Conservation (phyloP, 2,113 vertebrate species). For the Thalassoma bifasciatum region DNA sequence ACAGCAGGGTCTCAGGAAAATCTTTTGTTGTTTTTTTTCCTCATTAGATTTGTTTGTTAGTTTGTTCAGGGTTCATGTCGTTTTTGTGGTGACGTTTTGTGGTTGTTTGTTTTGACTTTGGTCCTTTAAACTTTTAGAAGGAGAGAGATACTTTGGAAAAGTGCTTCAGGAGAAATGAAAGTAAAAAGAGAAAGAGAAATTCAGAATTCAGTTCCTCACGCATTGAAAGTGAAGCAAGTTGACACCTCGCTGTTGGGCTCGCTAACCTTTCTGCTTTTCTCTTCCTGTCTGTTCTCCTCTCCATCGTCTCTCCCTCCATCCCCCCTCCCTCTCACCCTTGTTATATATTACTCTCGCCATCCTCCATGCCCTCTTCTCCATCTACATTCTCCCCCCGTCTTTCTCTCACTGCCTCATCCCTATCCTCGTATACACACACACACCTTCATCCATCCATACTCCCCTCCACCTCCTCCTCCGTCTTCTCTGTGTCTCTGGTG, state of each 20-base stretch:
- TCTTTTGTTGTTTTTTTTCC: neutral
- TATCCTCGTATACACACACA: conserved; percentile 58
- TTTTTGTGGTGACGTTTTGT: conserved; percentile 37
- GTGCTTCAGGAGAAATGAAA: conserved; percentile 26
- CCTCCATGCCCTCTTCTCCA: conserved; percentile 55
- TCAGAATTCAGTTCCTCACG: conserved; percentile 45
- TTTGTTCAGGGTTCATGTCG: conserved; percentile 2
- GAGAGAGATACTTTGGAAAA: conserved; percentile 30
- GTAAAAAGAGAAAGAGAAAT: conserved; percentile 33
- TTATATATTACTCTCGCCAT: conserved; percentile 56
- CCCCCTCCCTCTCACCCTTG: conserved; percentile 49
- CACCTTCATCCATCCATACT: conserved; percentile 46
- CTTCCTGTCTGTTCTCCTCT: conserved; percentile 58
- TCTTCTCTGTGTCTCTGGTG: conserved; percentile 77
- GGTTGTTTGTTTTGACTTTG: conserved; percentile 25
- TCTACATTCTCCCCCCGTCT: conserved; percentile 63
- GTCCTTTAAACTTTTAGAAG: conserved; percentile 35
- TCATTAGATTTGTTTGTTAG: conserved; percentile 15
- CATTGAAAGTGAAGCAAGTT: conserved; percentile 41
- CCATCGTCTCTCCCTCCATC: conserved; percentile 30
- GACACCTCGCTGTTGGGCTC: conserved; percentile 37
- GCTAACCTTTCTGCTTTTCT: conserved; percentile 71
- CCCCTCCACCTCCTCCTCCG: conserved; percentile 16
- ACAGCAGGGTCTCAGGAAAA: conserved; percentile 10
- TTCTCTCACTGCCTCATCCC: conserved; percentile 57